Base-by-base conservation (phyloP, 2,888 invertebrate species). In the Norana najaformis region DNA sequence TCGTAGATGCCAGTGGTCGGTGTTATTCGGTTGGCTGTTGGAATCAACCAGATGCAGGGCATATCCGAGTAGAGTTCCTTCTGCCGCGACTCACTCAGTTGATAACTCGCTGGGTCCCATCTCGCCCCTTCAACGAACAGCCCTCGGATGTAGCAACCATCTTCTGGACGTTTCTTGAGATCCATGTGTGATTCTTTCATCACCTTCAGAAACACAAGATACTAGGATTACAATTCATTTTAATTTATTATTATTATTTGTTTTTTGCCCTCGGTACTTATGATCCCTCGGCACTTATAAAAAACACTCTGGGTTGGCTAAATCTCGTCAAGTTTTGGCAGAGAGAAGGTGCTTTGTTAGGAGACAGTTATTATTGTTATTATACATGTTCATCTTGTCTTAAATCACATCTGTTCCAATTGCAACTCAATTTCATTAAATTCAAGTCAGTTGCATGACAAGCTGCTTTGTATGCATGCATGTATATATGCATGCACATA, bases 41-140 rank as follows among this genome's bases (percentile, higher is more conserved):
- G 97, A 88, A 96, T 95, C 93, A 97, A 95, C 96, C 96, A 96
- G 89, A 97, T 95, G 37, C 96, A 96, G 3, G 96, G 96, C 96
- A 95, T 94, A 96, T 97, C 96, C 39, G 96, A 97, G 93, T 93
- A 95, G 83, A 95, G 93, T 90, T 95, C 95, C 91, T 95, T 95
- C n/a, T 95, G 94, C 38, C 93, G 90, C 2, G 95, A 95, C 92
- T 95, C 95, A 14, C 93, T 91, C 89, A 95, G 93, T 90, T 92
- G 91, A 89, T 93, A 91, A 82, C 91, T 91, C 23, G 91, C 91
- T 23, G 83, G 35, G 92, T 94, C 94, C 95, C 95, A 95, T 8
- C 92, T 53, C 4, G 94, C 94, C 0, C 95, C 95, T 91, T 95
- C 95, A 18, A 94, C 90, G 92, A 93, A 95, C 91, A 95, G 92